Evolutionary conservation across 2,888 invertebrate species (phyloP).

Genomic region (Leucoma salicis): DNA sequence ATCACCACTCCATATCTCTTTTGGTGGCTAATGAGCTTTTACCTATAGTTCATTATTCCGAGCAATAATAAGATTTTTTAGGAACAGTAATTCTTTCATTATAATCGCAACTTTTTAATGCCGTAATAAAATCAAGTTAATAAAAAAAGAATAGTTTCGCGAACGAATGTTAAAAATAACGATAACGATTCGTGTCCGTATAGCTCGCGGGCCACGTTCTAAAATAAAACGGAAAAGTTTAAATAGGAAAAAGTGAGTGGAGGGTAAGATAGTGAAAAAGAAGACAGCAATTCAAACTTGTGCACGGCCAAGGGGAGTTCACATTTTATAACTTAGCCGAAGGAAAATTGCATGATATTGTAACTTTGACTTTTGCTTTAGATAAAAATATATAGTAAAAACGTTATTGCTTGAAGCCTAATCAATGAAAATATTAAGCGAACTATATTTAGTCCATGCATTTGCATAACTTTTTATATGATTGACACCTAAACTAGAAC

Average conservation of each 20-base stretch:
- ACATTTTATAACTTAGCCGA: conserved; percentile 67
- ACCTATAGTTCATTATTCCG: too few species aligned
- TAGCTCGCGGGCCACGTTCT: conserved; percentile 52
- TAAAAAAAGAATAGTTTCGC: conserved; percentile 12
- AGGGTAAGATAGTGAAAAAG: conserved; percentile 76
- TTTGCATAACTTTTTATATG: too few species aligned
- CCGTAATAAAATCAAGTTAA: too few species aligned
- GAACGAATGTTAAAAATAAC: conserved; percentile 23
- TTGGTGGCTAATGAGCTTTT: too few species aligned
- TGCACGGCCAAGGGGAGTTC: conserved; percentile 53
- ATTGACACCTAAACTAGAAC: too few species aligned
- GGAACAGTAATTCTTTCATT: too few species aligned
- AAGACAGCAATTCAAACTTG: conserved; percentile 73
- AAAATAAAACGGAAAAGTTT: conserved; percentile 77
- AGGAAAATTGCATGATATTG: conserved; percentile 63
- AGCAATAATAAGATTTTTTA: too few species aligned
- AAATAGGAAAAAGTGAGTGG: conserved; percentile 77
- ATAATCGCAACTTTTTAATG: too few species aligned
- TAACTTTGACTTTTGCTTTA: conserved; percentile 49
- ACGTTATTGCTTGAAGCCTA: too few species aligned
- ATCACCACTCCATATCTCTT: too few species aligned
- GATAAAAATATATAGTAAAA: conserved; percentile 19
- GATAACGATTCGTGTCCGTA: conserved; percentile 40
- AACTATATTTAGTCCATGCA: too few species aligned
- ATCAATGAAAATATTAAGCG: too few species aligned